A percentile compares a stretch with the other conserved stretches of the same genome.
Conservation (phyloP, 2,797 vertebrate species). For the Gambelia wislizenii region DNA sequence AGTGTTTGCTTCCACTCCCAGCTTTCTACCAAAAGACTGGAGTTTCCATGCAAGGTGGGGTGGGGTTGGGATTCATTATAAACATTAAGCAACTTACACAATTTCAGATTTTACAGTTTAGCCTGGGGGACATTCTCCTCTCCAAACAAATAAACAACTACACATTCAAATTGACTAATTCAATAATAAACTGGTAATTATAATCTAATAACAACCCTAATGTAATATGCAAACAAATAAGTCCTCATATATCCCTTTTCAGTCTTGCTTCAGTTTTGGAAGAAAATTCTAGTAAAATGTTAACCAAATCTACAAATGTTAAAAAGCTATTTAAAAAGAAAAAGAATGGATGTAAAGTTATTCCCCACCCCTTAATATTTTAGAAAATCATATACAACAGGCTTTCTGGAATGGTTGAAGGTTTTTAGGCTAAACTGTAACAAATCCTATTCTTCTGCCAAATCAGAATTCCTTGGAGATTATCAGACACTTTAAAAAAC, state of each 20-base stretch:
- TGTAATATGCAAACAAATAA: conserved; percentile 10
- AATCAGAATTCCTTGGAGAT: conserved; percentile 16
- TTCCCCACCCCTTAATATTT: neutral
- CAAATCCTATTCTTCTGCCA: neutral
- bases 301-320: neutral
- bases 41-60: neutral
- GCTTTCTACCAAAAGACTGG: neutral
- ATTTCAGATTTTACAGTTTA: neutral
- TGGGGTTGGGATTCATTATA: neutral
- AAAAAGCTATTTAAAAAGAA: neutral
- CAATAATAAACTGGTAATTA: conserved; percentile 8
- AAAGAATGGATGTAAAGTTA: neutral
- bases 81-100: neutral
- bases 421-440: neutral
- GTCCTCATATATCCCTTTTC: conserved; percentile 5
- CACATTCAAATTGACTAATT: conserved; percentile 8
- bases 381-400: neutral
- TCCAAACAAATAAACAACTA: conserved; percentile 13
- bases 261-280: neutral
- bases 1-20: neutral
- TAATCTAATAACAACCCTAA: conserved; percentile 27
- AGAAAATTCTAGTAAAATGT: neutral
- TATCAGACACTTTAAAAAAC: no score
- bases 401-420: neutral
- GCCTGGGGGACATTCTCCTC: neutral